Conservation (phyloP, 2,113 vertebrate species). For the Cyanoliseus patagonus region DNA sequence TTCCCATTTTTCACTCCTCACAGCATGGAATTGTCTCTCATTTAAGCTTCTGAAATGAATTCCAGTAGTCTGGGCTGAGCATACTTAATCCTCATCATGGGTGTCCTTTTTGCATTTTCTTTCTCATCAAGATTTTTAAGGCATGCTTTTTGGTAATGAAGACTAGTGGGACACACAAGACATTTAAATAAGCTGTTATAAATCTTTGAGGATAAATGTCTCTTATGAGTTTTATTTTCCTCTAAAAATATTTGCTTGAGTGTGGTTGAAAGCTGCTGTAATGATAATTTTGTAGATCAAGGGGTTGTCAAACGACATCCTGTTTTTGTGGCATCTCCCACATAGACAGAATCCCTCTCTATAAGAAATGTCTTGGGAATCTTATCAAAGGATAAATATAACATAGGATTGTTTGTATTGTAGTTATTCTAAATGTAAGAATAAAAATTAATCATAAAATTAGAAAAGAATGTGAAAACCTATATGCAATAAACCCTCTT, state of each 20-base stretch:
- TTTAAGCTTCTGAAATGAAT: slow-evolving; percentile 28
- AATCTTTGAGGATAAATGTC: not conserved
- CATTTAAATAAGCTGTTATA: not conserved
- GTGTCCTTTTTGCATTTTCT: not conserved
- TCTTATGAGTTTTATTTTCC: not conserved
- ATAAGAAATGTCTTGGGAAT: not conserved
- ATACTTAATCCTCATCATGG: not conserved
- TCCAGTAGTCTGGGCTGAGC: not conserved
- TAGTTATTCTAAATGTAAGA: not conserved
- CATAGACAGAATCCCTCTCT: not conserved
- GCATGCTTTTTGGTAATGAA: not conserved
- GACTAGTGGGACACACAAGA: not conserved
- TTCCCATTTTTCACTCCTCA: not conserved
- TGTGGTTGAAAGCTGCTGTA: not conserved
- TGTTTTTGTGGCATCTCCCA: not conserved
- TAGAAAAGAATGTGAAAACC: not conserved
- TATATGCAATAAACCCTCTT: not conserved
- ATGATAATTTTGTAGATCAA: not conserved
- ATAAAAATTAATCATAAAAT: not conserved
- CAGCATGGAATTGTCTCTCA: not conserved
- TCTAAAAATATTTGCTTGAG: not conserved
- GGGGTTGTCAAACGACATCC: not conserved
- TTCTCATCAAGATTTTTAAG: not conserved
- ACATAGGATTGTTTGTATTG: not conserved
- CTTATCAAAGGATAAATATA: not conserved